Evolutionary conservation across 2,888 invertebrate species (phyloP).

Genomic region (Anthrax anthrax): DNA sequence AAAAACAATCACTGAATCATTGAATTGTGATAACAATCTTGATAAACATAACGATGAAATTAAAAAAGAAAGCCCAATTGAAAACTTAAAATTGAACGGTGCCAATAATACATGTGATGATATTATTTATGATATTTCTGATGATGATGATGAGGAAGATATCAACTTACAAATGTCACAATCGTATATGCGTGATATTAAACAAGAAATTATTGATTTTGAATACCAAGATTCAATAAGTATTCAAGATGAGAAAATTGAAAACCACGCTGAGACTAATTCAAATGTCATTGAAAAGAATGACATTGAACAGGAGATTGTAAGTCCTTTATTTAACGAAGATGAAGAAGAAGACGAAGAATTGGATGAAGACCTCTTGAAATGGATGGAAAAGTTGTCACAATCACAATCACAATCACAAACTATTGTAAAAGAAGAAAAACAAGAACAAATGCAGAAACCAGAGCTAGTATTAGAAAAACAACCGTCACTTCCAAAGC

Average conservation of each 20-base stretch:
- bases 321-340: background rate
- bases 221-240: background rate
- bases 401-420: slow-evolving; percentile 7
- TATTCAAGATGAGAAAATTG: background rate
- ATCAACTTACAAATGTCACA: slow-evolving; percentile 5
- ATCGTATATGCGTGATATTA: slow-evolving; percentile 11
- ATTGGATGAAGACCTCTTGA: slow-evolving; percentile 10
- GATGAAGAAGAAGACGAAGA: slow-evolving; percentile 1
- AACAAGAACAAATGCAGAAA: background rate
- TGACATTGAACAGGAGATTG: background rate
- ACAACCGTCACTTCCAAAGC: too few relatives aligned
- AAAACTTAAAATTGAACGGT: too few relatives aligned
- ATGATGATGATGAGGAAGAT: slow-evolving; percentile 17
- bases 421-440: background rate
- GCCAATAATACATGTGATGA: too few relatives aligned
- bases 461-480: slow-evolving; percentile 9
- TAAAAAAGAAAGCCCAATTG: too few relatives aligned
- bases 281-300: slow-evolving; percentile 9
- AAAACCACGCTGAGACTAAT: too few relatives aligned
- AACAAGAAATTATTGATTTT: slow-evolving; percentile 8
- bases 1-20: too few relatives aligned
- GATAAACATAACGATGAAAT: too few relatives aligned
- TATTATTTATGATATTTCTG: background rate
- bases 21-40: too few relatives aligned
- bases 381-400: slow-evolving; percentile 8